Evolutionary conservation across 2,888 invertebrate species (phyloP).

Genomic region (Eupithecia centaureata): DNA sequence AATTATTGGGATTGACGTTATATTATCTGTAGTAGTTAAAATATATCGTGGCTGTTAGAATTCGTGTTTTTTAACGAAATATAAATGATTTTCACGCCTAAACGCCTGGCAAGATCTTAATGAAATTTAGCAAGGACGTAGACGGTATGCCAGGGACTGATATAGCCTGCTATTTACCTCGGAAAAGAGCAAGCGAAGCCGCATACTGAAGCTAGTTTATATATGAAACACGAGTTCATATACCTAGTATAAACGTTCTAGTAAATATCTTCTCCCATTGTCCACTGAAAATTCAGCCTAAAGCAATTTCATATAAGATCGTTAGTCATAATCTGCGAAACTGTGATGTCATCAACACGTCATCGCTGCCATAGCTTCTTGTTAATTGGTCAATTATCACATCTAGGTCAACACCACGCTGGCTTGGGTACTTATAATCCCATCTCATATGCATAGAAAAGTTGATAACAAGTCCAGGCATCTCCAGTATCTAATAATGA

Average conservation of each 20-base stretch:
- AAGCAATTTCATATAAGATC: neutral
- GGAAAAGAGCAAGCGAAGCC: too few relatives aligned
- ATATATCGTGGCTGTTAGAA: neutral
- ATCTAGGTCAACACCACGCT: slow-evolving; percentile 5
- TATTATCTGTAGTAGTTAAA: slow-evolving; percentile 28
- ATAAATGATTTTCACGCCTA: neutral
- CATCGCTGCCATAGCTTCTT: slow-evolving; percentile 21
- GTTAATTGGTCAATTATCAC: slow-evolving; percentile 14
- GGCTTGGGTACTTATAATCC: neutral
- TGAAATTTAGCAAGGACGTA: too few relatives aligned
- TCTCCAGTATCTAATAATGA: too few relatives aligned
- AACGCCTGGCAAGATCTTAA: too few relatives aligned
- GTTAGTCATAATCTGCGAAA: neutral
- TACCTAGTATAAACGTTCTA: too few relatives aligned
- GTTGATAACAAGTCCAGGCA: too few relatives aligned
- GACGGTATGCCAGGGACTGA: too few relatives aligned
- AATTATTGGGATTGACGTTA: slow-evolving; percentile 40
- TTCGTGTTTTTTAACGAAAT: too few relatives aligned
- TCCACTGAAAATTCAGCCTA: neutral
- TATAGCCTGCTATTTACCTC: too few relatives aligned
- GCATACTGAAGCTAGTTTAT: too few relatives aligned
- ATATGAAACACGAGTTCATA: too few relatives aligned
- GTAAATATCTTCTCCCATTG: neutral
- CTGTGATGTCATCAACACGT: slow-evolving; percentile 9
- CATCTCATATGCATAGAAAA: neutral